These are phyloP conservation scores for Lycodopsis pacificus DNA, from an alignment of 2,797 vertebrate genomes.

Conservation along the genomic window DNA sequence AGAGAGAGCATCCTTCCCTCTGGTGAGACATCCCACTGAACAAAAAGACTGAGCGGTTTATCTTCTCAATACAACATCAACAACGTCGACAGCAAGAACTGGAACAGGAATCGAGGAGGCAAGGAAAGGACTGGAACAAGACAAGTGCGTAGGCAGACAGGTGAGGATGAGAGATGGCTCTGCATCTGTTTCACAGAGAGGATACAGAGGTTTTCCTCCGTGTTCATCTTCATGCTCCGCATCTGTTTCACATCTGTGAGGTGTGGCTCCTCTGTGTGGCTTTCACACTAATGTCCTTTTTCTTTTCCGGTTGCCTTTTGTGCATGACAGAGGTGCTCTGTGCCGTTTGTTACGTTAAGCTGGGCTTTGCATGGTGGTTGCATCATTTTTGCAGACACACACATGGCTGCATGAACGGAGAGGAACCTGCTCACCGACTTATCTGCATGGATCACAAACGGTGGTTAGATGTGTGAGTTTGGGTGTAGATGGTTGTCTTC, in stretches of 20 bases:
- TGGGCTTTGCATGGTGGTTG: slow-evolving; percentile 67
- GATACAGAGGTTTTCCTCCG: background rate
- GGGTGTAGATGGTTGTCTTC: slow-evolving; percentile 33
- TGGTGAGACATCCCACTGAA: slow-evolving; percentile 29
- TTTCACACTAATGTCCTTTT: background rate
- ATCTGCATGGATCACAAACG: background rate
- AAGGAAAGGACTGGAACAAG: slow-evolving; percentile 33
- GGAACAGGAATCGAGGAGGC: slow-evolving; percentile 24
- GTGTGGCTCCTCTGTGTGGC: slow-evolving; percentile 18
- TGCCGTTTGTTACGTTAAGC: slow-evolving; percentile 37
- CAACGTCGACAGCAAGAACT: background rate
- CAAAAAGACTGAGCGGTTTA: slow-evolving; percentile 40
- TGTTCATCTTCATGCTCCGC: background rate
- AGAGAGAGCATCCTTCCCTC: slow-evolving; percentile 41
- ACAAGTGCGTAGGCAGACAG: slow-evolving; percentile 60
- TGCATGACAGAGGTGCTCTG: slow-evolving; percentile 1
- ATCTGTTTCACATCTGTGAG: slow-evolving; percentile 18
- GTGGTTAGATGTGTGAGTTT: slow-evolving; percentile 4
- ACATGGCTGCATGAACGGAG: slow-evolving; percentile 50
- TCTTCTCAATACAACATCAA: slow-evolving; percentile 14
- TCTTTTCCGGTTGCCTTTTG: background rate
- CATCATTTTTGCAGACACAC: slow-evolving; percentile 66
- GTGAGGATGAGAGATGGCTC: slow-evolving; percentile 56
- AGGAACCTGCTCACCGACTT: slow-evolving; percentile 3
- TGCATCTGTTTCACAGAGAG: slow-evolving; percentile 1